Evolutionary conservation across 2,113 vertebrate genomes (phyloP).

Genomic region (Odobenus rosmarus): DNA sequence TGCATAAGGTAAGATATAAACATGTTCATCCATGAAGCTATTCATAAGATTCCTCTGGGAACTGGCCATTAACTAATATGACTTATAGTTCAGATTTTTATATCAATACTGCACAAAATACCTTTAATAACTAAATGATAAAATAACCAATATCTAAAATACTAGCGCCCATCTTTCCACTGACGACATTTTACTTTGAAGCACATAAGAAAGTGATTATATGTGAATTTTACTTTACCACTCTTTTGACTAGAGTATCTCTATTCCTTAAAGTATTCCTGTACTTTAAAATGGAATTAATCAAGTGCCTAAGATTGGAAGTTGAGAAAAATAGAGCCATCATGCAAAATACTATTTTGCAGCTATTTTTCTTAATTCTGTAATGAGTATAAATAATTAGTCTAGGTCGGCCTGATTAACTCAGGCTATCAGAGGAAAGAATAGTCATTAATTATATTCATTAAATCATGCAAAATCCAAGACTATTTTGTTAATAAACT

Average conservation of each 20-base stretch:
- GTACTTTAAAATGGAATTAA: constrained; percentile 54
- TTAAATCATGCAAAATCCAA: constrained; percentile 75
- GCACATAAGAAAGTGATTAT: not conserved
- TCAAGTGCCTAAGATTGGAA: constrained; percentile 12
- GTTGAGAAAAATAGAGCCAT: constrained; percentile 64
- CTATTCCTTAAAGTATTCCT: constrained; percentile 31
- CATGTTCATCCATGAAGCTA: not conserved
- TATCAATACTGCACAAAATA: not conserved
- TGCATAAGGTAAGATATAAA: not conserved
- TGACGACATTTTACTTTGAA: constrained; percentile 35
- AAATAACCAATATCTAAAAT: constrained; percentile 33
- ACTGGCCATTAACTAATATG: constrained; percentile 4
- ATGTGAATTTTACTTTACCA: not conserved
- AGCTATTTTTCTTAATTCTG: constrained; percentile 32
- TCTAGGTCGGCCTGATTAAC: constrained; percentile 65
- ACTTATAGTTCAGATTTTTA: not conserved
- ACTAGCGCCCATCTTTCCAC: not conserved
- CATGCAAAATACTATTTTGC: constrained; percentile 59
- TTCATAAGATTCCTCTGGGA: constrained; percentile 25
- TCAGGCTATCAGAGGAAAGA: constrained; percentile 71
- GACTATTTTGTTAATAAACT: constrained; percentile 72
- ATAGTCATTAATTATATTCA: constrained; percentile 71
- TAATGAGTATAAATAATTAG: constrained; percentile 67
- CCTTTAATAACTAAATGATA: constrained; percentile 21
- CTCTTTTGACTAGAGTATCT: constrained; percentile 21